Evolutionary conservation across 1,140 invertebrate species (phyloP).

Genomic region (Mizuhopecten yessoensis): DNA sequence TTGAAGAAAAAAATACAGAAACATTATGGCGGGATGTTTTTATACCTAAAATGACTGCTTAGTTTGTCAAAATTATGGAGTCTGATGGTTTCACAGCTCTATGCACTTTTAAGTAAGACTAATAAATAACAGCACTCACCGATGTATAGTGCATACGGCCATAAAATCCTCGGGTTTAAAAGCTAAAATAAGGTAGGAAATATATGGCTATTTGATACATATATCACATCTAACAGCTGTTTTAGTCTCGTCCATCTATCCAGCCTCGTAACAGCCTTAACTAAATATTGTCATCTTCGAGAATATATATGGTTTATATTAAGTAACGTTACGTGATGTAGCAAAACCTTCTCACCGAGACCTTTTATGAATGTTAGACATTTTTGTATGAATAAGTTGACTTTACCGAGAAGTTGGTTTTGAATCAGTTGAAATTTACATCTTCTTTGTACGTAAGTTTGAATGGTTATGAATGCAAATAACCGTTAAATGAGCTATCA

Average conservation of each 20-base stretch:
- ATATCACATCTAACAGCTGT: background rate
- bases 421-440: background rate
- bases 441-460: background rate
- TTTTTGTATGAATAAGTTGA: background rate
- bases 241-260: background rate
- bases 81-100: background rate
- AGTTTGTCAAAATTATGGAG: background rate
- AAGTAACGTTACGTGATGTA: background rate
- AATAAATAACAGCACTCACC: slow-evolving; percentile 1
- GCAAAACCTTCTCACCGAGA: background rate
- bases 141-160: background rate
- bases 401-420: background rate
- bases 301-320: background rate
- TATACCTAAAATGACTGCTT: background rate
- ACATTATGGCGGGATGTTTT: background rate
- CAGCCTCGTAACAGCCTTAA: background rate
- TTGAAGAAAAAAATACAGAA: background rate
- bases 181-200: background rate
- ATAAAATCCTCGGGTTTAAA: slow-evolving; percentile 30
- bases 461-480: background rate
- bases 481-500: background rate
- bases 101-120: slow-evolving; percentile 16
- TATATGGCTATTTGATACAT: background rate
- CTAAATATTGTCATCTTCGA: background rate
- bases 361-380: background rate